Evolutionary conservation across 2,113 vertebrate species (phyloP), one percentile per base, ranked within the genome.

Genomic region (Vulpes ferrilata): DNA sequence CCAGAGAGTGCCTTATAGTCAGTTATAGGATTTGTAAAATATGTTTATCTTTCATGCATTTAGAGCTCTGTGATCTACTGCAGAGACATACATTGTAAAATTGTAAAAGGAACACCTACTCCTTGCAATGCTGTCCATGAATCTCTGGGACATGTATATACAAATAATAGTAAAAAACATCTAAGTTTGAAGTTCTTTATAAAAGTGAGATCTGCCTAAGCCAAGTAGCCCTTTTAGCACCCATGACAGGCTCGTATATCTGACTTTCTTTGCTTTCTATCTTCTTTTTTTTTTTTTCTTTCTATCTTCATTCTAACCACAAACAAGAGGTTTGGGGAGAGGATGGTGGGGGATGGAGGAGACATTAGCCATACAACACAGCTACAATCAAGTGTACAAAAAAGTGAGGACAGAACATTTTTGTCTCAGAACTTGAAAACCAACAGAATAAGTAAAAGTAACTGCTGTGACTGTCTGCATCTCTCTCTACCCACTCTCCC

Each of bases 361-460:
- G 11, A 78, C 20, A 48, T 88, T 62, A 59, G 67, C 11, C 11
- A 15, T 32, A 64, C 85, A 96, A 88, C 23, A 35, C 25, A 82
- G 27, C 19, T 32, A 76, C 59, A 81, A 83, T 7, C 1, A 8
- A 71, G 55, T 11, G 5, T 19, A 38, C 11, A 43, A 69, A 64
- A 60, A 73, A 53, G 0, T 20, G 17, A 85, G 11, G 23, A 60
- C 2, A 35, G 57, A 65, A 59, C 2, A 9, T 84, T 57, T 84
- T 32, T 67, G 76, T 48, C 57, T 82, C 53, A 86, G 89, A 97
- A 78, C 43, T 32, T 78, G 59, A 62, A 93, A 89, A 89, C 4
- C 11, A 53, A 53, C 5, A 7, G 86, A 30, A 71, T 6, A 92
- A 84, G n/a, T 11, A 30, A 59, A 80, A 69, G 25, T 15, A 90